Base-by-base conservation (phyloP, 1,140 invertebrate genomes). In the Drosophila teissieri region DNA sequence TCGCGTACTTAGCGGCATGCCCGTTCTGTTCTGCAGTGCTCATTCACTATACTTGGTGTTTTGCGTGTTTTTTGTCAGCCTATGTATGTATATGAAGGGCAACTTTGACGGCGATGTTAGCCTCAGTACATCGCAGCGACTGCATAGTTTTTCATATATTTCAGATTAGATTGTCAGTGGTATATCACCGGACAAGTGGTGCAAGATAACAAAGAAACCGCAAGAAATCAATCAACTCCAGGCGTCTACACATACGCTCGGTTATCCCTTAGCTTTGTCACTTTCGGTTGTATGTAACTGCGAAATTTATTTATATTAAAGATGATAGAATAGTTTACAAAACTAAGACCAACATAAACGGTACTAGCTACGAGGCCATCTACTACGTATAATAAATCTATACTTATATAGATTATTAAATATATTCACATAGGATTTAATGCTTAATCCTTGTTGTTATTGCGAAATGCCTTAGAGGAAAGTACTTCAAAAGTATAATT, bases 161-260 rank as follows among this genome's bases (percentile, higher is more conserved):
- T 85, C 82, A 86, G 73, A 75, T 67, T 88, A 86, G 78, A 75
- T 67, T 88, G 84, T 90, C 84, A 88, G 80, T 88, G 85, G 84
- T 88, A 89, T 84, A 88, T 89, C 84, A 88, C 78, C 64, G 84
- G 62, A 63, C 80, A 89, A 80, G 62, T 84, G 84, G 76, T 54
- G 37, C 62, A 27, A 70, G 19, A 19, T 19, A 19, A 19, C 19
- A 19, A 68, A 83, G 62, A 72, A 44, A 49, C 52, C 73, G 78
- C 54, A 31, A 62, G 48, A 65, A 70, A 49, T 83, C 80, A 83
- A 85, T 83, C 80, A 83, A 45, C 40, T 44, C 37, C 31, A 8
- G 40, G 19, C 40, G 36, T 55, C 27, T 11, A 22, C 34, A 31
- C 63, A 55, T 24, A 44, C 44, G 46, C n/a, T 44, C 24, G 2